A percentile compares a stretch with the other conserved stretches of the same genome.
Evolutionary conservation across 2,888 invertebrate genomes (phyloP).

Genomic region (Drosophila tanythrix): DNA sequence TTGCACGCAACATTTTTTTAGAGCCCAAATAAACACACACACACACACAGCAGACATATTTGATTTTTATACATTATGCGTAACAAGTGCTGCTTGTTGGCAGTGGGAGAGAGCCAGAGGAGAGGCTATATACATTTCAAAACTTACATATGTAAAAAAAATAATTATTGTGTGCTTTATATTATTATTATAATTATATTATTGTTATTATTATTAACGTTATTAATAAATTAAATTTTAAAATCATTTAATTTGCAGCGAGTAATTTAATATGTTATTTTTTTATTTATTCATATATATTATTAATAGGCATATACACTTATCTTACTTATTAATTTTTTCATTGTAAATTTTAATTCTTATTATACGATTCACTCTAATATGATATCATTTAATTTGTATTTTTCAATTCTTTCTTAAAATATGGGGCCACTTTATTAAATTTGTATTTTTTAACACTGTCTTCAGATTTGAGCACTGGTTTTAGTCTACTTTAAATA

Average conservation of each 20-base stretch:
- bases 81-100: conserved; percentile 31
- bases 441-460: neutral
- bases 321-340: neutral
- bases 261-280: neutral
- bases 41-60: conserved; percentile 10
- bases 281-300: too few relatives aligned
- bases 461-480: neutral
- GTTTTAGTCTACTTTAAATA: neutral
- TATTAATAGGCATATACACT: neutral
- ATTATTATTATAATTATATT: neutral
- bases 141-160: conserved; percentile 2
- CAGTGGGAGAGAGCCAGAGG: neutral
- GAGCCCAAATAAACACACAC: conserved; percentile 8
- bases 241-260: neutral
- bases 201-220: neutral
- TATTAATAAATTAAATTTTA: neutral
- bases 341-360: neutral
- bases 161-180: neutral
- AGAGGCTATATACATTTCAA: neutral
- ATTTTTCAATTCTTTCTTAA: neutral
- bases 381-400: neutral
- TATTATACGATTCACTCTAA: neutral
- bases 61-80: conserved; percentile 43
- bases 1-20: conserved; percentile 30
- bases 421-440: neutral